These are phyloP conservation scores for Ceramica pisi DNA, from an alignment of 2,888 invertebrate species.

Conservation along the genomic window DNA sequence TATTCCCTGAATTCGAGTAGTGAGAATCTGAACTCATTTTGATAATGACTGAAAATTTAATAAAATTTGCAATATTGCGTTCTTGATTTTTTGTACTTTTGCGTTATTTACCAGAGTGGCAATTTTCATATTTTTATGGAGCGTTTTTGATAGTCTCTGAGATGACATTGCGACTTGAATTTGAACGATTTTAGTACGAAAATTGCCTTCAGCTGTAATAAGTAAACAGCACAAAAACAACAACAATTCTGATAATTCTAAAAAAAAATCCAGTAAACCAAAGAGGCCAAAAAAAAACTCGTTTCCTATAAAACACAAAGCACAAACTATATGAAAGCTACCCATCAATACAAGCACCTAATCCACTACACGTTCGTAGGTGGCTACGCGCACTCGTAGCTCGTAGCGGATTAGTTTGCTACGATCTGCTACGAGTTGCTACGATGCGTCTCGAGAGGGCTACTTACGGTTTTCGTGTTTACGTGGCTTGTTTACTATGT, in stretches of 20 bases:
- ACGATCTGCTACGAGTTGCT: conserved; percentile 45
- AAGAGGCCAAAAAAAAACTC: no score
- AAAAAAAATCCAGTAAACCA: no score
- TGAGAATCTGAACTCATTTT: neutral
- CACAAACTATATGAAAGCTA: neutral
- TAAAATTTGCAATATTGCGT: neutral
- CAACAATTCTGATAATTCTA: no score
- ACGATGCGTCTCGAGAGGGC: conserved; percentile 44
- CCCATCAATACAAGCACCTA: neutral
- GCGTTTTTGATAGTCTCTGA: no score
- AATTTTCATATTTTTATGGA: no score
- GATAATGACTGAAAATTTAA: neutral
- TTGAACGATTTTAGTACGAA: no score
- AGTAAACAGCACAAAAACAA: no score
- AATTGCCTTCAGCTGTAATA: no score
- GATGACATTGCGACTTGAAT: no score
- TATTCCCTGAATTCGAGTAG: neutral
- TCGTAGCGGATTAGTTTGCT: conserved; percentile 59
- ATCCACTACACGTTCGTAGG: conserved; percentile 13
- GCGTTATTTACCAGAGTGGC: neutral
- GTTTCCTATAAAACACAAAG: neutral
- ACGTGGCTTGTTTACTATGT: neutral
- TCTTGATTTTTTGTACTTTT: neutral
- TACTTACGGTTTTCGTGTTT: conserved; percentile 32
- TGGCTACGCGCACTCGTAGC: conserved; percentile 45